Evolutionary conservation across 2,113 vertebrate genomes (phyloP).

Genomic region (Macrotus californicus): DNA sequence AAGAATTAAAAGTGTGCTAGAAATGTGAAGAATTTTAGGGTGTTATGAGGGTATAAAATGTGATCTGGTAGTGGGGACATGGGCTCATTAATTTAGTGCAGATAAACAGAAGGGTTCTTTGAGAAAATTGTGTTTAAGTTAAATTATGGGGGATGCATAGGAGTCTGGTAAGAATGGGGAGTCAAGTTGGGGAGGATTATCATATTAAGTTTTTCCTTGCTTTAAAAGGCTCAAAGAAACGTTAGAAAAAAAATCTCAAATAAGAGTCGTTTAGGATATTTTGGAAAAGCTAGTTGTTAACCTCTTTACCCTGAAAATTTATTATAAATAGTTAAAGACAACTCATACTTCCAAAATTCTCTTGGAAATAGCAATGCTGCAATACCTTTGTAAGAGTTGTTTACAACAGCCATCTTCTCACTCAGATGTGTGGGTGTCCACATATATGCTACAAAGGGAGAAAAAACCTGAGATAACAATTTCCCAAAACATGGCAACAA

Average conservation of each 20-base stretch:
- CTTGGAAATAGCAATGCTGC: background rate
- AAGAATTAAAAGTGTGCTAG: background rate
- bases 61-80: background rate
- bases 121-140: background rate
- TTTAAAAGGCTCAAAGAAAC: background rate
- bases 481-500: constrained; percentile 30
- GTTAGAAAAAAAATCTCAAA: background rate
- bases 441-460: constrained; percentile 11
- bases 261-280: background rate
- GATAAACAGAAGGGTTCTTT: background rate
- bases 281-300: background rate
- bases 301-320: background rate
- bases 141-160: background rate
- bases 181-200: background rate
- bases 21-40: background rate
- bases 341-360: background rate
- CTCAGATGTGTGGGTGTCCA: background rate
- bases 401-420: background rate
- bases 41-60: background rate
- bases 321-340: background rate
- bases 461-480: background rate
- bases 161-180: background rate
- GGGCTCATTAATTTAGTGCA: background rate
- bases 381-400: background rate
- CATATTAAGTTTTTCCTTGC: background rate